These are phyloP conservation scores for Agonopterix subpropinquella DNA, from an alignment of 2,888 invertebrate genomes.

Conservation along the genomic window DNA sequence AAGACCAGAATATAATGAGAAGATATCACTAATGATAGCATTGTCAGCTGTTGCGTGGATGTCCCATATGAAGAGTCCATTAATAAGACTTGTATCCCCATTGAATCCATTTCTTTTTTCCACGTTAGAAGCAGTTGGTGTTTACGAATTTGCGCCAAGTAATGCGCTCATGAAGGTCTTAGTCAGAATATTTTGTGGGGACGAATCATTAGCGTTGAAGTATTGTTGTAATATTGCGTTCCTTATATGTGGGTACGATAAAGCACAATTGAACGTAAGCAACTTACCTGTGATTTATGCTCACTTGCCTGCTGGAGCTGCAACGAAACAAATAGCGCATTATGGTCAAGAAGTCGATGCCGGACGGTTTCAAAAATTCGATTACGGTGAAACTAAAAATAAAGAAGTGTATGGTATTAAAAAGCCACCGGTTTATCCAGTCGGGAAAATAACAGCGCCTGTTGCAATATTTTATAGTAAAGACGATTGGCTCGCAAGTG, in stretches of 20 bases:
- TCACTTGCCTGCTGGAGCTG: conserved; percentile 43
- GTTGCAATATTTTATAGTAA: conserved; percentile 21
- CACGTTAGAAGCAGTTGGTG: conserved; percentile 3
- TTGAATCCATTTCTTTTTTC: neutral
- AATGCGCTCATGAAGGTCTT: conserved; percentile 8
- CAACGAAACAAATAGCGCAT: conserved; percentile 48
- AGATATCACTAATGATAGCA: conserved; percentile 63
- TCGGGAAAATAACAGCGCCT: conserved; percentile 20
- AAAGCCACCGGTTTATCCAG: conserved; percentile 20
- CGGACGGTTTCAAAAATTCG: conserved; percentile 20
- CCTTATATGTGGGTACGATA: conserved; percentile 13
- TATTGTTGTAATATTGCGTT: conserved; percentile 15
- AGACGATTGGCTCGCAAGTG: conserved; percentile 20
- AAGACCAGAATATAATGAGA: conserved; percentile 76
- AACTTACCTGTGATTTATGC: conserved; percentile 16
- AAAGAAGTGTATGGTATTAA: conserved; percentile 8
- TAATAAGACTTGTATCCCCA: conserved; percentile 2
- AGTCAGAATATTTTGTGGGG: conserved; percentile 9
- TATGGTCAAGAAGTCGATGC: conserved; percentile 21
- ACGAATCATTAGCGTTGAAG: conserved; percentile 9
- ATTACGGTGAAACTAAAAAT: conserved; percentile 18
- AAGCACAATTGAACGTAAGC: conserved; percentile 13
- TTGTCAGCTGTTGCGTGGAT: conserved; percentile 29
- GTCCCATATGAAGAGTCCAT: conserved; percentile 19
- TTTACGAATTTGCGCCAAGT: conserved; percentile 6